Evolutionary conservation across 2,113 vertebrate genomes (phyloP), one percentile per base, ranked within the genome.

Genomic region (Saguinus midas): DNA sequence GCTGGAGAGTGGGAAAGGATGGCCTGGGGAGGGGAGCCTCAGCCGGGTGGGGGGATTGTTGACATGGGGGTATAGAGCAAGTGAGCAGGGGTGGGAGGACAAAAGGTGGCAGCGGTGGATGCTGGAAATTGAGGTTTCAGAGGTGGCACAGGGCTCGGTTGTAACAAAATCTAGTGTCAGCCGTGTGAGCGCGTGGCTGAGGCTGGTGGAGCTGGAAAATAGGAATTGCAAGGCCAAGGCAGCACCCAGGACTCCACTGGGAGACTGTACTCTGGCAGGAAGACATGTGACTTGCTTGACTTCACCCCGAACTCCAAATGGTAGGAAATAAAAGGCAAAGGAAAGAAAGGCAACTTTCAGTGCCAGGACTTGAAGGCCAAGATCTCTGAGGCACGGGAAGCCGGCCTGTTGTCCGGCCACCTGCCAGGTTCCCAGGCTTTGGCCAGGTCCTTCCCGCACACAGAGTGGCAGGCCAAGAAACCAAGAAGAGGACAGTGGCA

Each of bases 61-160:
- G 61, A 64, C 0, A 5, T n/a, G 7, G 20, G 43, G 1, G 3
- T 10, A 2, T 5, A 37, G 66, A 32, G 18, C 1, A 0, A 13
- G 16, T 0, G 27, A 37, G 52, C 37, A n/a, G 5, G 43, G 64
- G 32, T 43, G 3, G 43, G 55, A 25, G 8, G 40, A 66, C 18
- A 48, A 8, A n/a, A 52, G 70, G 76, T 1, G 7, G n/a, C 13
- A 16, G 70, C 57, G 1, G 45, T 3, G 1, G 3, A 7, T 35
- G 75, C 68, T 5, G 55, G 78, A 23, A 43, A 2, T 3, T 21
- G 78, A 88, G 50, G 23, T 17, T 61, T 40, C 1, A 2, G 37
- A 43, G 12, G 45, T 6, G 25, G 6, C 6, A n/a, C 61, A 21
- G 40, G 12, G 25, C n/a, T 61, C 12, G 55, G 18, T 43, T n/a